Evolutionary conservation across 2,797 vertebrate species (phyloP), one percentile per base, ranked within the genome.

Genomic region (Leptodactylus fallax): DNA sequence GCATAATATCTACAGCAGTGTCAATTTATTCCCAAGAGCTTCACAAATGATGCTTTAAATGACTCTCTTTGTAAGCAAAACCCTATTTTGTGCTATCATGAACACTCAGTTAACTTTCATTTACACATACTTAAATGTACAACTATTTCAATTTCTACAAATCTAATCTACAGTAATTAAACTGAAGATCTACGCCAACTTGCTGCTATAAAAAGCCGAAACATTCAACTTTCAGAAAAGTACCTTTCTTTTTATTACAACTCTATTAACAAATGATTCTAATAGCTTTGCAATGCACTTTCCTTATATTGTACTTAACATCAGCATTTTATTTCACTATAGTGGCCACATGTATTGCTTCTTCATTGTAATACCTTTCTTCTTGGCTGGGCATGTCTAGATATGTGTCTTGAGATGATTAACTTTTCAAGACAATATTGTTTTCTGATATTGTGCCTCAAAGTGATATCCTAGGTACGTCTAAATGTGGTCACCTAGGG

Each of bases 151-250:
- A 76, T 88, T 88, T 76, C 81, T 85, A 78, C 79, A 82, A 85
- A 89, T 89, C 11, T 82, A 89, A 89, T 60, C 74, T 87, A 82
- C 45, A 76, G 71, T 89, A 85, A 85, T 89, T 89, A 82, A 89
- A 86, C 63, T 85, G 69, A 21, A 82, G 78, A 77, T 82, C 25
- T 51, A 81, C 60, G 56, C 76, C 63, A 11, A 79, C 63, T 51
- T 69, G 55, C 53, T 83, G 27, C 60, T 47, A 84, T 88, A 80
- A 85, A 81, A 81, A 63, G 45, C 45, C 14, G 25, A 45, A 81
- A 63, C 49, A 63, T 77, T 89, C 47, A 16, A 82, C 53, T 76
- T 87, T 87, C 23, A 67, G 65, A 65, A 51, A 72, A 89, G 79
- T 49, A 69, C 58, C 67, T 63, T 80, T 79, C 60, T 74, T 88